These are phyloP conservation scores for Apostichopus parvimensis DNA, from an alignment of 35 echinoderm and acorn worm species.

Conservation along the genomic window DNA sequence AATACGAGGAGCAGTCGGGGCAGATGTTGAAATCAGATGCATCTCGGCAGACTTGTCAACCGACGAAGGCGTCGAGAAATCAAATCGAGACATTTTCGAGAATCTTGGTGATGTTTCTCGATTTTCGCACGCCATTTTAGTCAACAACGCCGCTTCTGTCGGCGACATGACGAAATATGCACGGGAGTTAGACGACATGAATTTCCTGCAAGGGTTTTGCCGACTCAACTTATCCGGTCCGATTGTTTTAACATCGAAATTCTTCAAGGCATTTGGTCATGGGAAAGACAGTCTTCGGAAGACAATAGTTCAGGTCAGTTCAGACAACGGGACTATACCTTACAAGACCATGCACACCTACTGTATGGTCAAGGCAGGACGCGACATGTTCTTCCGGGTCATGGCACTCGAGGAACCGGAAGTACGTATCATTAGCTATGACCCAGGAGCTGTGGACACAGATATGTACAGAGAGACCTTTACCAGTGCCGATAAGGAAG, in stretches of 20 bases:
- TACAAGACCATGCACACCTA: conserved; percentile 43
- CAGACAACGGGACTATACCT: not conserved
- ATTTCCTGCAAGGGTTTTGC: not conserved
- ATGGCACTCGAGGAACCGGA: conserved; percentile 64
- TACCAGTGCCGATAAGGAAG: conserved; percentile 13
- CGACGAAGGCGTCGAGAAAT: not conserved
- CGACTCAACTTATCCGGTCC: not conserved
- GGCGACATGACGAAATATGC: conserved; percentile 8
- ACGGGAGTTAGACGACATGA: conserved; percentile 14
- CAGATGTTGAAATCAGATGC: not conserved
- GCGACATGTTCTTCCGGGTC: conserved; percentile 53
- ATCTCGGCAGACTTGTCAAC: not conserved
- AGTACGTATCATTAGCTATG: conserved; percentile 59
- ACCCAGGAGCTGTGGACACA: conserved; percentile 67
- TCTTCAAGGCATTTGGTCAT: conserved; percentile 20
- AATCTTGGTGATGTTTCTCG: not conserved
- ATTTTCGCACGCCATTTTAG: conserved; percentile 17
- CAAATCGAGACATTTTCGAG: not conserved
- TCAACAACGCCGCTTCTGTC: conserved; percentile 13
- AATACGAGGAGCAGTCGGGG: not conserved
- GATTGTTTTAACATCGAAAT: conserved; percentile 1
- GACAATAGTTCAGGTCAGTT: conserved; percentile 11
- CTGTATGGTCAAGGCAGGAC: conserved; percentile 54
- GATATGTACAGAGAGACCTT: conserved; percentile 49
- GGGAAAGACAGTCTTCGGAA: not conserved